Evolutionary conservation across 1,140 invertebrate genomes (phyloP), one percentile per base, ranked within the genome.

Genomic region (Anadara kagoshimensis): DNA sequence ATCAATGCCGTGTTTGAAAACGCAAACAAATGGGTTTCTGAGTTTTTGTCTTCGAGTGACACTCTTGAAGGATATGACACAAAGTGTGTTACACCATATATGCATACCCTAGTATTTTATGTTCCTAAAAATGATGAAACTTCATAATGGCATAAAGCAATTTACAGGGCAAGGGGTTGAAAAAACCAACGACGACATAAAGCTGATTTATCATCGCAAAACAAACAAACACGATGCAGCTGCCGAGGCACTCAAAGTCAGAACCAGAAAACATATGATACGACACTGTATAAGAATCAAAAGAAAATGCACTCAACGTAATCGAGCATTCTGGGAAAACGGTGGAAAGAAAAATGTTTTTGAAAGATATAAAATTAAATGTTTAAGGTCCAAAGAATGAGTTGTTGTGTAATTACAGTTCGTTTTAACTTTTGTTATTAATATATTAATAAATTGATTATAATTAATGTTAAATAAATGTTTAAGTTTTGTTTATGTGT

Each of bases 41-140:
- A 68, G 8, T 58, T 68, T 45, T 12, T 16, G 12, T 26, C 5
- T 20, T 26, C 45, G 10, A 68, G 65, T 45, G 16, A 22, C 11
- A 14, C 11, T 51, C 43, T 68, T 22, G 65, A 68, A 41, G 65
- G 65, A 5, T 68, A 44, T 68, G 65, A 68, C 49, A 58, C 24
- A 14, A 68, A 65, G 45, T 58, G 53, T 68, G 29, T 68, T 45
- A 68, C 65, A 12, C 65, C 65, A 16, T 68, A 68, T n/a, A 68
- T 68, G 65, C 65, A 68, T 43, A 51, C 51, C 7, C 12, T 51
- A 12, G 63, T 65, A 5, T 65, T 56, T 22, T 54, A 68, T 68
- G 54, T 68, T 16, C 65, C 65, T 20, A 57, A 58, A n/a, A 26
- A 29, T 68, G 41, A 11, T 68, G 18, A 56, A 68, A 44, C 11